Conservation (phyloP, 2,113 vertebrate species). For the Rhizomys pruinosus region DNA sequence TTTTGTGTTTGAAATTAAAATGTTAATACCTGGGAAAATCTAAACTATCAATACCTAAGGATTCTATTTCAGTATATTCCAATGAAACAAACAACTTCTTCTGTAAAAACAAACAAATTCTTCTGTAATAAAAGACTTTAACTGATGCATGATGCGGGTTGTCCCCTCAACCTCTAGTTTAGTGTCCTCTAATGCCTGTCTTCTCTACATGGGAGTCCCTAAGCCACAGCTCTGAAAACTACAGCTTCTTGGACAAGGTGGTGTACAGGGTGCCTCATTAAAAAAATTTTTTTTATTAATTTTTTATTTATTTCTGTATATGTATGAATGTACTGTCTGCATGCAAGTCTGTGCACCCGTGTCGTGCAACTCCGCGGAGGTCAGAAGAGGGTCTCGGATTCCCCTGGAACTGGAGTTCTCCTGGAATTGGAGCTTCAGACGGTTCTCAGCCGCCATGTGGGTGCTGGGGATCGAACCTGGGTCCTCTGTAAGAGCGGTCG, state of each 20-base stretch:
- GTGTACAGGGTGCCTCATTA: not conserved
- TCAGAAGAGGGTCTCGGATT: too few relatives aligned
- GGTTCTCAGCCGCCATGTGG: too few relatives aligned
- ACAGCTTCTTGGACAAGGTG: not conserved
- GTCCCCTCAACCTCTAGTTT: not conserved
- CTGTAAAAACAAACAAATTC: not conserved
- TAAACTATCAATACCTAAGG: not conserved
- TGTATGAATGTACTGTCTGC: too few relatives aligned
- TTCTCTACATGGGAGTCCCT: not conserved
- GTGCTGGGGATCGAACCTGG: too few relatives aligned
- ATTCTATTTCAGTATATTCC: not conserved
- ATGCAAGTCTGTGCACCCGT: too few relatives aligned
- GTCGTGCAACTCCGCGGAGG: too few relatives aligned
- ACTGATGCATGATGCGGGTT: not conserved
- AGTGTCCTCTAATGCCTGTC: not conserved
- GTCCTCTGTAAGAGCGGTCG: too few relatives aligned
- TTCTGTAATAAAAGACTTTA: not conserved
- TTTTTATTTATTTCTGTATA: too few relatives aligned
- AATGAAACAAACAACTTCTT: not conserved
- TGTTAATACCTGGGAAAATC: not conserved
- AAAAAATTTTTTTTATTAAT: not conserved
- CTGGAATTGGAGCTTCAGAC: too few relatives aligned
- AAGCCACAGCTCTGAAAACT: not conserved
- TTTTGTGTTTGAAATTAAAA: slow-evolving; percentile 35
- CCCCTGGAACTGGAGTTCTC: too few relatives aligned